Conservation (phyloP, 1,140 invertebrate species). For the Drosophila rufa region DNA sequence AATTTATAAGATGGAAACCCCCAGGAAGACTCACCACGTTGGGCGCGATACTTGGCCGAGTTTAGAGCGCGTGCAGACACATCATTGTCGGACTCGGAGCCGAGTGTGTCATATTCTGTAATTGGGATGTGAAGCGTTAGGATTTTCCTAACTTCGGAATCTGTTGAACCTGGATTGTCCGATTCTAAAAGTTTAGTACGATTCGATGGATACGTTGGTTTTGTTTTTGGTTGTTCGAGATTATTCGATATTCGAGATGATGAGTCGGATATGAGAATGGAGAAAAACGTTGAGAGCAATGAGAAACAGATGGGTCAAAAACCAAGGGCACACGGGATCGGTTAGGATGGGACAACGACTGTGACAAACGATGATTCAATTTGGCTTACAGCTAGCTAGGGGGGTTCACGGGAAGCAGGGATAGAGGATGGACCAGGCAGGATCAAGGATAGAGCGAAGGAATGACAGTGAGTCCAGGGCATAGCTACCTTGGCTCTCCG, state of each 20-base stretch:
- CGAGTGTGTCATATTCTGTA: conserved; percentile 93
- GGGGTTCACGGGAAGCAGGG: not conserved
- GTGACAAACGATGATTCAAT: conserved; percentile 59
- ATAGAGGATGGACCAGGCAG: conserved; percentile 1
- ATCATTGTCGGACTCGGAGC: conserved; percentile 91
- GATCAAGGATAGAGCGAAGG: not conserved
- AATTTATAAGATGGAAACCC: not conserved
- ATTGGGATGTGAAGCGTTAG: conserved; percentile 94
- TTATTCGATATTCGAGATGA: conserved; percentile 58
- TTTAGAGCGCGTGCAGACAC: conserved; percentile 86
- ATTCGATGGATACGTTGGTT: conserved; percentile 81
- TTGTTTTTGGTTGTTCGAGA: conserved; percentile 37
- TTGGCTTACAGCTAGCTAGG: conserved; percentile 66
- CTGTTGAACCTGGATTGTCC: conserved; percentile 94
- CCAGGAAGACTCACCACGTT: conserved; percentile 84
- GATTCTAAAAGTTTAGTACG: conserved; percentile 89
- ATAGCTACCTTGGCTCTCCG: conserved; percentile 91
- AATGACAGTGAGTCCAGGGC: not conserved
- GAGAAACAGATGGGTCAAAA: conserved; percentile 42
- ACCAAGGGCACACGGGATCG: conserved; percentile 10
- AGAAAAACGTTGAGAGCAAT: conserved; percentile 56
- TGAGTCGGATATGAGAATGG: conserved; percentile 53
- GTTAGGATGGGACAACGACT: conserved; percentile 5
- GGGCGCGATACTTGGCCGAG: conserved; percentile 87
- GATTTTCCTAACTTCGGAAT: conserved; percentile 95